A percentile compares a stretch with the other conserved stretches of the same genome.
These are phyloP conservation scores for Drosophila leontia DNA, from an alignment of 1,140 invertebrate genomes.

Conservation along the genomic window DNA sequence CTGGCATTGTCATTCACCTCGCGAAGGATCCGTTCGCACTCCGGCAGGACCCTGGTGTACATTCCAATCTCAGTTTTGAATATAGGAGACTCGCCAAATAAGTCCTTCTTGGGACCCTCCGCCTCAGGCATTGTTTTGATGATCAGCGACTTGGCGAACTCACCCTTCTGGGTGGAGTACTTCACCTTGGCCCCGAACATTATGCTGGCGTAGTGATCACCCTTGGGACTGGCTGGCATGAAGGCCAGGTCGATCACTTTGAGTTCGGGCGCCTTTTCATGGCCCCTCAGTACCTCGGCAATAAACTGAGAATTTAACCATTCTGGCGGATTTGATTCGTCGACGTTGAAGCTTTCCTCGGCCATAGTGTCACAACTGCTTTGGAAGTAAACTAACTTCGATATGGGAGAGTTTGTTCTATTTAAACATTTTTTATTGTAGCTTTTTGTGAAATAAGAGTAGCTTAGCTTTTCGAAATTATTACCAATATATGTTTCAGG, in stretches of 20 bases:
- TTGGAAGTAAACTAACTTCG: neutral
- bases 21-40: slow-evolving; percentile 48
- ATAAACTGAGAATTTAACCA: slow-evolving; percentile 53
- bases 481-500: neutral
- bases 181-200: slow-evolving; percentile 64
- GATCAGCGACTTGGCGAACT: slow-evolving; percentile 47
- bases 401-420: neutral
- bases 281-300: slow-evolving; percentile 31
- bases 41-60: slow-evolving; percentile 54
- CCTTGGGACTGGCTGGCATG: slow-evolving; percentile 59
- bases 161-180: slow-evolving; percentile 4
- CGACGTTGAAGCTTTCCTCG: slow-evolving; percentile 1
- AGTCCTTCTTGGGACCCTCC: slow-evolving; percentile 59
- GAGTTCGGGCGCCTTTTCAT: slow-evolving; percentile 29
- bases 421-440: neutral
- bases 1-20: slow-evolving; percentile 39
- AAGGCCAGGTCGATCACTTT: slow-evolving; percentile 32
- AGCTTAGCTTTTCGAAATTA: slow-evolving; percentile 1
- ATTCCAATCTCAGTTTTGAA: slow-evolving; percentile 71
- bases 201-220: slow-evolving; percentile 78
- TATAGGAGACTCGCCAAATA: slow-evolving; percentile 35
- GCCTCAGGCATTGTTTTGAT: slow-evolving; percentile 68
- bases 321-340: slow-evolving; percentile 15
- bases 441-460: slow-evolving; percentile 3
- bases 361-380: neutral